phyloP scores from a whole-genome alignment of 2,113 vertebrate genomes.

The Chaenocephalus aceratus region DNA sequence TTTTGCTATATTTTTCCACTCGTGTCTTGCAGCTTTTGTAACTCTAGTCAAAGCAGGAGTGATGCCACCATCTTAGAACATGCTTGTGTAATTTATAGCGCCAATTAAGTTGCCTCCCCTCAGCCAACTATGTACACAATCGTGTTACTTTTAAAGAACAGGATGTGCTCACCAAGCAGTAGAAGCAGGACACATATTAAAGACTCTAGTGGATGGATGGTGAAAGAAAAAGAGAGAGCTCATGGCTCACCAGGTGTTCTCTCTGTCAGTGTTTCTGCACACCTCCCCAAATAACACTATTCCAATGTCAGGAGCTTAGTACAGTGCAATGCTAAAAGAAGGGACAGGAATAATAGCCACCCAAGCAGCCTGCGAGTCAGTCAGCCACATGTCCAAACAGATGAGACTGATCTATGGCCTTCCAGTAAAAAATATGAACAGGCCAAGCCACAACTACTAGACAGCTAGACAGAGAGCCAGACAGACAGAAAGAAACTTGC shows the following conservation, averaged over 20 bases:
- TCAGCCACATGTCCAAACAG: constrained; percentile 55
- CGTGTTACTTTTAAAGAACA: neutral
- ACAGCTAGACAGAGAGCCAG: constrained; percentile 18
- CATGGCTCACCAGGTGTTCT: constrained; percentile 38
- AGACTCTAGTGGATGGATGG: neutral
- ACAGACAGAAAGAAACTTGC: constrained; percentile 39
- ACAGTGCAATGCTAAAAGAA: constrained; percentile 28
- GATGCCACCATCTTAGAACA: constrained; percentile 22
- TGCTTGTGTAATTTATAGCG: constrained; percentile 33
- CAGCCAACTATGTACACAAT: constrained; percentile 24
- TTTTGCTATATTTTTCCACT: constrained; percentile 15
- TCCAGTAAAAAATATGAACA: constrained; percentile 46
- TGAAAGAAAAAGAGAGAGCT: constrained; percentile 30
- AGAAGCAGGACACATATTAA: constrained; percentile 21
- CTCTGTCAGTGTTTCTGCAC: constrained; percentile 54
- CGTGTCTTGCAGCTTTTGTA: neutral
- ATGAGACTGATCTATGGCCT: constrained; percentile 50
- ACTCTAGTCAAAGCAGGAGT: constrained; percentile 31
- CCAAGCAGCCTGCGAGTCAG: neutral
- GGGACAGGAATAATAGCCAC: constrained; percentile 44
- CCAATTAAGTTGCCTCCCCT: constrained; percentile 27
- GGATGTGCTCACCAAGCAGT: constrained; percentile 4
- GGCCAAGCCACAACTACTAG: constrained; percentile 54
- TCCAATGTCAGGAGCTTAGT: constrained; percentile 63
- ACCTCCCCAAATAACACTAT: constrained; percentile 57